A percentile compares a stretch with the other conserved stretches of the same genome.
These are phyloP conservation scores for Tuta absoluta DNA, from an alignment of 2,888 invertebrate species.

Conservation along the genomic window DNA sequence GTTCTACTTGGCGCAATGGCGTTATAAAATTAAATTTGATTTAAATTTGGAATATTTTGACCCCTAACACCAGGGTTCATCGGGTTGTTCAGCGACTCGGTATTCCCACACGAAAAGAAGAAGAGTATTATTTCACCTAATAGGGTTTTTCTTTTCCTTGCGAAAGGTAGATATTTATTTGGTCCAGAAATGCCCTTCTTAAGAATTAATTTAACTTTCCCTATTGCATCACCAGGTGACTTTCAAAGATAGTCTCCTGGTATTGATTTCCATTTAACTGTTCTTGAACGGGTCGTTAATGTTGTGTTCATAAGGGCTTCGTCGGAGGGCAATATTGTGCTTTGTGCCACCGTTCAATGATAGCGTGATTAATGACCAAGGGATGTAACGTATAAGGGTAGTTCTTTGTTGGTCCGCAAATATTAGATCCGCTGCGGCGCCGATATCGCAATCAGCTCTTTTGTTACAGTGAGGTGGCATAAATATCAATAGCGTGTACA, in stretches of 20 bases:
- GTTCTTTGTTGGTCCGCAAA: slow-evolving; percentile 76
- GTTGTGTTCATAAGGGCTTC: slow-evolving; percentile 54
- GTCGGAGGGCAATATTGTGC: slow-evolving; percentile 72
- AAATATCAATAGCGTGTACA: too few species aligned
- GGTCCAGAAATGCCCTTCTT: too few species aligned
- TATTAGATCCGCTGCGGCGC: slow-evolving; percentile 65
- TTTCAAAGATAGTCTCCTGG: slow-evolving; percentile 35
- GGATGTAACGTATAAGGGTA: slow-evolving; percentile 60
- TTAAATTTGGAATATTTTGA: too few species aligned
- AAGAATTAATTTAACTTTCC: too few species aligned
- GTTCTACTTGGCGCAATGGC: too few species aligned
- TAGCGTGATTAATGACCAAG: slow-evolving; percentile 75
- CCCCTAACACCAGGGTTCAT: too few species aligned
- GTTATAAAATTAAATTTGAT: too few species aligned
- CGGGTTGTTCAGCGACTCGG: too few species aligned
- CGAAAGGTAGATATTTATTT: too few species aligned
- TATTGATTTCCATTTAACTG: slow-evolving; percentile 76
- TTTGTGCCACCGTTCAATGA: slow-evolving; percentile 73
- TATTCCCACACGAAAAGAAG: too few species aligned
- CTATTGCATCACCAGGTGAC: background rate
- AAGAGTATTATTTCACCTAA: too few species aligned
- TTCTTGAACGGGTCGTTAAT: slow-evolving; percentile 72
- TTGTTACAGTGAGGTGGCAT: slow-evolving; percentile 50
- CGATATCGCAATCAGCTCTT: slow-evolving; percentile 65
- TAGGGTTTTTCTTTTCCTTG: too few species aligned